Evolutionary conservation across 2,797 vertebrate genomes (phyloP).

Genomic region (Muscicapa comitata): DNA sequence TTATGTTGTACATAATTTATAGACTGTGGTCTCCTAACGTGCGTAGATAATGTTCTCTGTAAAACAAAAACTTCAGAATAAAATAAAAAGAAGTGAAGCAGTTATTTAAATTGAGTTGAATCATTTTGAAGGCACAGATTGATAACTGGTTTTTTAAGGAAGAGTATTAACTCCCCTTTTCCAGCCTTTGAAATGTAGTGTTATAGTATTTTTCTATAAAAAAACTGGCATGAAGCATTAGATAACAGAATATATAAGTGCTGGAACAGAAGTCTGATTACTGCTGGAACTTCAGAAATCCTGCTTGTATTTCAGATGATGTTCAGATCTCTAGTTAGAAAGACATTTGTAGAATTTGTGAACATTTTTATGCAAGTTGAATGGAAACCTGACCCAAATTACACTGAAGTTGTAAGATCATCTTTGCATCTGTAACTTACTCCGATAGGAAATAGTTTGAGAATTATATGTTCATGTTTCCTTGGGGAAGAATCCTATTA

Average conservation of each 20-base stretch:
- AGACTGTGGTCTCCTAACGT: constrained; percentile 56
- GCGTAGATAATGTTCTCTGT: constrained; percentile 42
- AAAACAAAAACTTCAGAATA: constrained; percentile 25
- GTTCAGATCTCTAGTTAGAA: background rate
- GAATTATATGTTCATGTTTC: background rate
- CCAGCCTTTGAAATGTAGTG: background rate
- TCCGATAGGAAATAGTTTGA: background rate
- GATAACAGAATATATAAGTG: background rate
- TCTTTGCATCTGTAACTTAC: background rate
- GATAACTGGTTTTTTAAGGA: background rate
- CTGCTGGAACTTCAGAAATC: background rate
- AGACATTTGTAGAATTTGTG: background rate
- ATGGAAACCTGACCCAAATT: background rate
- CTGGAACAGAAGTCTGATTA: background rate
- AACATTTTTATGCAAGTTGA: background rate
- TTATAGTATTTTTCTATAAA: background rate
- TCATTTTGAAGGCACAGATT: background rate
- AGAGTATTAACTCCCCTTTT: background rate
- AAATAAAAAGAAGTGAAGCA: background rate
- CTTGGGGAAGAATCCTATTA: background rate
- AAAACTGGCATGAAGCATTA: background rate
- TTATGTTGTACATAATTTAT: constrained; percentile 74
- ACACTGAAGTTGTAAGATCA: background rate
- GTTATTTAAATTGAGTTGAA: background rate
- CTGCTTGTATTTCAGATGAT: background rate